Evolutionary conservation across 2,888 invertebrate species (phyloP), one percentile per base, ranked within the genome.

Genomic region (Ormyrus rosae): DNA sequence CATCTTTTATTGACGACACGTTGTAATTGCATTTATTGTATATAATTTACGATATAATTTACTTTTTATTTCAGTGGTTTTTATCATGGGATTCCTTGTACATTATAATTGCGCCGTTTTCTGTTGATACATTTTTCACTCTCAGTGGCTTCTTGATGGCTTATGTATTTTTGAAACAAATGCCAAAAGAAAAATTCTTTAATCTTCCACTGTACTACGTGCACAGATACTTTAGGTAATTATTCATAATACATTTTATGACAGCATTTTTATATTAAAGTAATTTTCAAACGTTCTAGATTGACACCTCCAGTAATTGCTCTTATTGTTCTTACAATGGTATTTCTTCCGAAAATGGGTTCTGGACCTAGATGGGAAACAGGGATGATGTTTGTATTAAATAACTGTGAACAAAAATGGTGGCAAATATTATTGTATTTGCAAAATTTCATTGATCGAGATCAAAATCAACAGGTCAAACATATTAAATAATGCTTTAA

Each of bases 251-350:
- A 8, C 8, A 10, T 6, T 45, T 10, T 6, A 3, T 45, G 5
- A 45, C 45, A 45, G 6, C 45, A 6, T 5, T 34, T 10, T 45
- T 58, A 51, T 74, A 70, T 50, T 8, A 81, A 81, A 2, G 34
- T 34, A 34, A 34, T 34, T 34, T 34, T 34, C 4, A 51, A 51
- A 70, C 70, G 34, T 8, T 81, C 81, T 83, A 92, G 93, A 82
- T 87, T 94, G 73, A 93, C 93, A 0, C 93, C 94, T 0, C 91
- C 93, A 0, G 91, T 93, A 19, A 91, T 91, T 45, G 90, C 92
- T 1, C 89, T 93, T 19, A 88, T 94, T 45, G 87, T 92, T 0
- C 90, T 93, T 70, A 90, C 91, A 19, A 91, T 92, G 78, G 91
- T 92, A 9, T 87, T 93, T 45, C 88, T 92, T 55, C 90, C 91